Percentiles rank a stretch among this genome's conserved stretches.
Conservation (phyloP, 2,888 invertebrate species). For the Diplolepis rosae region DNA sequence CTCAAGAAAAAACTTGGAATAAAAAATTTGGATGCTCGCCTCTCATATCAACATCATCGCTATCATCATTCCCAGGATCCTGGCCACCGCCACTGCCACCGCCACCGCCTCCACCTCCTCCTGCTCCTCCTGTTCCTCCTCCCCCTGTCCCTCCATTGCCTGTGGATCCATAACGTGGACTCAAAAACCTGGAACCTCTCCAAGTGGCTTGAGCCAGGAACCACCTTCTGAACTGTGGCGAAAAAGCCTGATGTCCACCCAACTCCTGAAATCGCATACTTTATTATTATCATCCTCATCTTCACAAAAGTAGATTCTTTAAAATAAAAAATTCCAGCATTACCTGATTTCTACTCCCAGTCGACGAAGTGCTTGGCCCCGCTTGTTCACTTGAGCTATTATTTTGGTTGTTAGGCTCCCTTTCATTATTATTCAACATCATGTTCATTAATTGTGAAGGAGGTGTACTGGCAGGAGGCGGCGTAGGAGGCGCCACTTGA, state of each 20-base stretch:
- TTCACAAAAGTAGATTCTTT: too few relatives aligned
- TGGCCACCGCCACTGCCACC: conserved; percentile 45
- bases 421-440: not conserved
- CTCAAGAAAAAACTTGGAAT: too few relatives aligned
- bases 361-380: conserved; percentile 12
- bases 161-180: conserved; percentile 42
- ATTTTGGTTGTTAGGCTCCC: not conserved
- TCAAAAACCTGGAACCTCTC: conserved; percentile 41
- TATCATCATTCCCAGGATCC: conserved; percentile 65
- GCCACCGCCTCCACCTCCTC: conserved; percentile 42
- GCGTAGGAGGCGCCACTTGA: conserved; percentile 4
- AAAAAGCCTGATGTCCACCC: conserved; percentile 39
- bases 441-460: not conserved
- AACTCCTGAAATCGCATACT: conserved; percentile 34
- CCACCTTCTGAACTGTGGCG: conserved; percentile 48
- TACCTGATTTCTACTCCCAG: conserved; percentile 18
- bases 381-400: conserved; percentile 8
- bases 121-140: conserved; percentile 40
- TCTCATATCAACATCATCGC: conserved; percentile 63
- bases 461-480: not conserved
- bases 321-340: not conserved
- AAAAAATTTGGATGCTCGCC: conserved; percentile 46
- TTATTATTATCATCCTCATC: too few relatives aligned
- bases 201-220: conserved; percentile 50
- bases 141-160: conserved; percentile 45